Percentiles rank a stretch among this genome's conserved stretches.
phyloP scores from a whole-genome alignment of 2,888 invertebrate species.

The Agrotis exclamationis region DNA sequence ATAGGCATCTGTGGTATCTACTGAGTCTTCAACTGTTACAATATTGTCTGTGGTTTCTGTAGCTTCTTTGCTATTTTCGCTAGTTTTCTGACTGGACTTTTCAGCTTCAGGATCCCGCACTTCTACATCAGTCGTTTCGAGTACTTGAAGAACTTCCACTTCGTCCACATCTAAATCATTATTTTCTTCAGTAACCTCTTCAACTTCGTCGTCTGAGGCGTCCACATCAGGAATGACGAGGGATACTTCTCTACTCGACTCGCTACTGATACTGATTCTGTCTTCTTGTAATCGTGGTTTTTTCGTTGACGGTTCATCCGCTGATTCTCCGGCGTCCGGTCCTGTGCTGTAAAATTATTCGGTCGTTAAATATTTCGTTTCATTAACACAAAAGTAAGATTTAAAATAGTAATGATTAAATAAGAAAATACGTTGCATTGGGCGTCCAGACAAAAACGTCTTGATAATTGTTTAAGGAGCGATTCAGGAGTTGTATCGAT shows the following conservation, averaged over 20 bases:
- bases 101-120: conserved; percentile 25
- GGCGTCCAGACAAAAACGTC: neutral
- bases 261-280: conserved; percentile 83
- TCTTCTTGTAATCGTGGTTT: conserved; percentile 74
- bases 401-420: neutral
- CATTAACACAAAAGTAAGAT: neutral
- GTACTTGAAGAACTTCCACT: too few species aligned
- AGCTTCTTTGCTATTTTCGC: conserved; percentile 4
- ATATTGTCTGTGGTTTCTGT: neutral
- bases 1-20: conserved; percentile 27
- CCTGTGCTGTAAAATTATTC: conserved; percentile 69
- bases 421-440: neutral
- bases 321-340: conserved; percentile 63
- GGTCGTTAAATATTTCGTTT: too few species aligned
- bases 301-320: conserved; percentile 79
- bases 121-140: conserved; percentile 17
- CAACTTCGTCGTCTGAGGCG: conserved; percentile 68
- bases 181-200: conserved; percentile 58
- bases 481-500: too few species aligned
- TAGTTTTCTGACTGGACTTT: conserved; percentile 23
- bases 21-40: conserved; percentile 33
- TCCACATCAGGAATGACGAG: conserved; percentile 76
- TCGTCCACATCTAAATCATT: conserved; percentile 11
- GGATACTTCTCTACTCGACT: conserved; percentile 70
- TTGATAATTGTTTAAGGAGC: neutral